These are phyloP conservation scores for Philonicus albiceps DNA, from an alignment of 2,888 invertebrate genomes.

Conservation along the genomic window DNA sequence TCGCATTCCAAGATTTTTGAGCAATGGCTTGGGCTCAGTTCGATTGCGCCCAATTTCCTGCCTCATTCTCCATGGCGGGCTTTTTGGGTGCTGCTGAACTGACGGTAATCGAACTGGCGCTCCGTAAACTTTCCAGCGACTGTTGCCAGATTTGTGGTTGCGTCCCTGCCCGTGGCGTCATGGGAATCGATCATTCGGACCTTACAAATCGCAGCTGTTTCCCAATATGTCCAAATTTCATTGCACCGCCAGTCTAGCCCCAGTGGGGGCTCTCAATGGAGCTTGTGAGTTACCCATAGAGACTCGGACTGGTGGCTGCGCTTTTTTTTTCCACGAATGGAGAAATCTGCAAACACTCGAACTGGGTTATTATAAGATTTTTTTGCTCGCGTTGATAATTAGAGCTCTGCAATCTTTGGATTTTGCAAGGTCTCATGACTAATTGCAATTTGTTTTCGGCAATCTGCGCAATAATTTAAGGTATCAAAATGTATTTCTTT, in stretches of 20 bases:
- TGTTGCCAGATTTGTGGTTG: background rate
- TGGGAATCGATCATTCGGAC: background rate
- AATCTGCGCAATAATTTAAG: background rate
- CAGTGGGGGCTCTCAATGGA: background rate
- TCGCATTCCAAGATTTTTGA: background rate
- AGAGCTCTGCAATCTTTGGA: background rate
- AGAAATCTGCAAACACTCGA: background rate
- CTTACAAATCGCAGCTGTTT: background rate
- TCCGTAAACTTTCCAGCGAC: background rate
- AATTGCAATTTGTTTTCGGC: background rate
- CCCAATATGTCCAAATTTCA: background rate
- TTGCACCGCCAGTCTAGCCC: background rate
- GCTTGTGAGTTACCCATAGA: background rate
- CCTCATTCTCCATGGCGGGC: background rate
- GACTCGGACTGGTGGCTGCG: background rate
- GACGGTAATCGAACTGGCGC: background rate
- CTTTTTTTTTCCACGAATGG: background rate
- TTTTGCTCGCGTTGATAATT: background rate
- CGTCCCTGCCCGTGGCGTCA: background rate
- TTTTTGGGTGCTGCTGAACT: background rate
- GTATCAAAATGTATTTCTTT: background rate
- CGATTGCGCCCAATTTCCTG: background rate
- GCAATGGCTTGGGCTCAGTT: background rate
- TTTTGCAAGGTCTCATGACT: background rate
- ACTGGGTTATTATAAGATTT: background rate